phyloP scores from a whole-genome alignment of 2,888 invertebrate species.

The Margaritifera margaritifera region DNA sequence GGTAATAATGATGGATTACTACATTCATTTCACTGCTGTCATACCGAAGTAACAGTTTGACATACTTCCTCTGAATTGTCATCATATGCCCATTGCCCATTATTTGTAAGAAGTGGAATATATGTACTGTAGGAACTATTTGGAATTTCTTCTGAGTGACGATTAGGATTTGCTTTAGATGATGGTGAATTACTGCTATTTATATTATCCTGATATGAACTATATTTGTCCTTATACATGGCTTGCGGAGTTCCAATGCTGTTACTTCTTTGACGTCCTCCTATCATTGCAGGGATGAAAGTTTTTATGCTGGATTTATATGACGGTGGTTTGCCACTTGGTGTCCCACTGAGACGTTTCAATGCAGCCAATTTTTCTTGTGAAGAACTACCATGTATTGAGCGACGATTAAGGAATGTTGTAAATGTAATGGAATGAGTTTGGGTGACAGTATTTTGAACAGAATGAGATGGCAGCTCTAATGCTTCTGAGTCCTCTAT shows the following conservation, averaged over 20 bases:
- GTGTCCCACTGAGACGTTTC: slow-evolving; percentile 42
- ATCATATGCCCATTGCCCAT: slow-evolving; percentile 61
- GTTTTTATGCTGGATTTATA: slow-evolving; percentile 38
- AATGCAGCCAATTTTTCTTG: slow-evolving; percentile 40
- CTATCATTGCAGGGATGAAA: slow-evolving; percentile 39
- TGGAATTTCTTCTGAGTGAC: slow-evolving; percentile 46
- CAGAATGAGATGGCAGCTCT: slow-evolving; percentile 70
- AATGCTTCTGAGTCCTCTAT: slow-evolving; percentile 80
- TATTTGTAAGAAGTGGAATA: slow-evolving; percentile 39
- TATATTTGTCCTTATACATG: slow-evolving; percentile 22
- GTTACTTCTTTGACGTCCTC: slow-evolving; percentile 38
- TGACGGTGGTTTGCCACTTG: slow-evolving; percentile 29
- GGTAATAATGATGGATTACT: no score
- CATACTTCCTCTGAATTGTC: slow-evolving; percentile 61
- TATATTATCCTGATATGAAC: slow-evolving; percentile 15
- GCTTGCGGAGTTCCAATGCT: slow-evolving; percentile 42
- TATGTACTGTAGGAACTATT: slow-evolving; percentile 37
- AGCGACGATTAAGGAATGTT: slow-evolving; percentile 42
- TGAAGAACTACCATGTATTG: slow-evolving; percentile 41
- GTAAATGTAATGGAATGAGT: slow-evolving; percentile 38
- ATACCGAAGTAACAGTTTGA: slow-evolving; percentile 62
- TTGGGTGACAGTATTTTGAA: slow-evolving; percentile 52
- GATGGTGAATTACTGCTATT: slow-evolving; percentile 25
- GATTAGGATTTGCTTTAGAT: slow-evolving; percentile 37
- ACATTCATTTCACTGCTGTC: slow-evolving; percentile 17